phyloP scores from a whole-genome alignment of 2,113 vertebrate genomes.

The Psittacula cyanocephala region DNA sequence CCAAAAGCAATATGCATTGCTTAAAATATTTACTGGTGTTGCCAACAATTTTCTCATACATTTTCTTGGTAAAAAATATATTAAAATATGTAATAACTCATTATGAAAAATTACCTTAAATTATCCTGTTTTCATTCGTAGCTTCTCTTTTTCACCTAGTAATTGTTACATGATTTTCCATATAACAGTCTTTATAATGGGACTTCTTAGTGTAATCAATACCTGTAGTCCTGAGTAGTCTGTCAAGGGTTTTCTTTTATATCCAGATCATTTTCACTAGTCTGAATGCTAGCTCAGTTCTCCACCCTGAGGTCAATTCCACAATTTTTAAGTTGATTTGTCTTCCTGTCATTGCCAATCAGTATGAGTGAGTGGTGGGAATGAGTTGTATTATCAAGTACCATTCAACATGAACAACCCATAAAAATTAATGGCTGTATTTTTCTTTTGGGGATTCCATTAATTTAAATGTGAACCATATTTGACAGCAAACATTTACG shows the following conservation, averaged over 20 bases:
- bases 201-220: not conserved
- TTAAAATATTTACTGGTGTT: conserved; percentile 9
- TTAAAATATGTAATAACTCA: not conserved
- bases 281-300: not conserved
- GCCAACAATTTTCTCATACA: not conserved
- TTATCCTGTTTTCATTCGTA: not conserved
- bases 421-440: not conserved
- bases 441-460: not conserved
- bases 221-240: not conserved
- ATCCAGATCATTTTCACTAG: not conserved
- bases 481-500: not conserved
- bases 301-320: not conserved
- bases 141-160: not conserved
- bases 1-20: not conserved
- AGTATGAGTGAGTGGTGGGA: not conserved
- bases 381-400: not conserved
- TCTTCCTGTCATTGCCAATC: not conserved
- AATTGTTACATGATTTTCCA: not conserved
- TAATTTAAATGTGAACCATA: not conserved
- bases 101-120: not conserved
- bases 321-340: not conserved
- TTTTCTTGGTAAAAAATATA: not conserved
- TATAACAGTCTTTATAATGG: not conserved
- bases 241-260: not conserved
- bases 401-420: not conserved